Evolutionary conservation across 2,797 vertebrate species (phyloP).

Genomic region (Trematomus bernacchii): DNA sequence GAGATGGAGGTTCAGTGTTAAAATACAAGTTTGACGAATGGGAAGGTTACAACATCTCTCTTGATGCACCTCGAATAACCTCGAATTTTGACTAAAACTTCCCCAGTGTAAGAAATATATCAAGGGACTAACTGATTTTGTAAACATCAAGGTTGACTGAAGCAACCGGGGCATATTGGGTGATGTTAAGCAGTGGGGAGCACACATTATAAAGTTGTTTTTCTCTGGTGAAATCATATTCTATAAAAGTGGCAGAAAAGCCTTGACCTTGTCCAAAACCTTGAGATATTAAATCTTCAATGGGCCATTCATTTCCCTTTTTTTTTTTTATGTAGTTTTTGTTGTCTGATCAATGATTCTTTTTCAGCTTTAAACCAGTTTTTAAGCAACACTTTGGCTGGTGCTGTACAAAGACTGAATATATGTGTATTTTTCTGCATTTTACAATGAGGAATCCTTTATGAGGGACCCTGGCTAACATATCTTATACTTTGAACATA

Average conservation of each 20-base stretch:
- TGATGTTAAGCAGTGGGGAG: background rate
- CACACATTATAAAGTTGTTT: background rate
- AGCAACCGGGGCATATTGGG: background rate
- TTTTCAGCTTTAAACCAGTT: too few species aligned
- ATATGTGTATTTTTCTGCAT: too few species aligned
- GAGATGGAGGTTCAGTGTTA: background rate
- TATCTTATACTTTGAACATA: background rate
- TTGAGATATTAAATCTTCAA: too few species aligned
- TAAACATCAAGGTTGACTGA: constrained; percentile 2
- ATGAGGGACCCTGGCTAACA: background rate
- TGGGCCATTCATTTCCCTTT: too few species aligned
- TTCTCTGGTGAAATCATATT: background rate
- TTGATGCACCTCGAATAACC: background rate
- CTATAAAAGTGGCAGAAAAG: background rate
- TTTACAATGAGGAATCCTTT: too few species aligned
- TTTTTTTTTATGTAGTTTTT: too few species aligned
- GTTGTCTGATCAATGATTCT: too few species aligned
- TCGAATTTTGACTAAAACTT: background rate
- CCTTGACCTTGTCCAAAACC: too few species aligned
- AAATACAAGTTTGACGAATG: background rate
- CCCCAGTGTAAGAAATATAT: background rate
- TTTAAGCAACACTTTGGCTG: too few species aligned
- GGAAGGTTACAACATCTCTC: background rate
- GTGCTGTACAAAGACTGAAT: too few species aligned
- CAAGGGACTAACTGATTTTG: background rate